Percentiles rank a stretch among this genome's conserved stretches.
Conservation (phyloP, 1,140 invertebrate species). For the Anastrepha ludens region DNA sequence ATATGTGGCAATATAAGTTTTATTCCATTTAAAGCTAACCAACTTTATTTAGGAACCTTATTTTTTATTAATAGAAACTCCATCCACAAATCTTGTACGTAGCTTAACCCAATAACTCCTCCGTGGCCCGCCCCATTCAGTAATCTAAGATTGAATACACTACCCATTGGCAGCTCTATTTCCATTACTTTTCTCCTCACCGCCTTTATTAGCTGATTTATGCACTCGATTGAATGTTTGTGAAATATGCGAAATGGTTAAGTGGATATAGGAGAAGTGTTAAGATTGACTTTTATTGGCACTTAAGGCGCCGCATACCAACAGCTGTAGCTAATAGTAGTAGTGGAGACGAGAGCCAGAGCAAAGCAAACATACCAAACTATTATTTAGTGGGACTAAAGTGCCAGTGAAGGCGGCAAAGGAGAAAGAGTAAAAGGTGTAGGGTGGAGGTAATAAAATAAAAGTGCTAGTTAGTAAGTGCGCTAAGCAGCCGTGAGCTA, state of each 20-base stretch:
- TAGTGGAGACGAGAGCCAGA: neutral
- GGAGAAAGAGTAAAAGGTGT: neutral
- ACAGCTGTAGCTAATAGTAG: neutral
- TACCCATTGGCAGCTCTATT: neutral
- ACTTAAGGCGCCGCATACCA: neutral
- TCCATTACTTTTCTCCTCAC: neutral
- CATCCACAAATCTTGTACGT: too few species aligned
- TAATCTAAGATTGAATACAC: neutral
- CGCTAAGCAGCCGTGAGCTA: slow-evolving; percentile 23
- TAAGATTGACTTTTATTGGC: slow-evolving; percentile 54
- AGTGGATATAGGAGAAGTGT: slow-evolving; percentile 49
- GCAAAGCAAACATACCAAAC: slow-evolving; percentile 14
- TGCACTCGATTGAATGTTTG: slow-evolving; percentile 23
- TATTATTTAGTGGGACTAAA: neutral
- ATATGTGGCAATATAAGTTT: too few species aligned
- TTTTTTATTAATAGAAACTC: too few species aligned
- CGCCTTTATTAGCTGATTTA: slow-evolving; percentile 51
- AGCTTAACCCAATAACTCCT: too few species aligned
- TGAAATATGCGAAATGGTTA: slow-evolving; percentile 47
- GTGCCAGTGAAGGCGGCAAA: neutral
- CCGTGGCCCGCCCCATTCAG: neutral
- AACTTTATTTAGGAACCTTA: too few species aligned
- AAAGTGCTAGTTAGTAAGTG: slow-evolving; percentile 22
- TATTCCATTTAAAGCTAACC: too few species aligned
- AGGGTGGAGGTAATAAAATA: slow-evolving; percentile 4